Base-by-base conservation (phyloP, 2,888 invertebrate species). In the Limenitis arthemis region DNA sequence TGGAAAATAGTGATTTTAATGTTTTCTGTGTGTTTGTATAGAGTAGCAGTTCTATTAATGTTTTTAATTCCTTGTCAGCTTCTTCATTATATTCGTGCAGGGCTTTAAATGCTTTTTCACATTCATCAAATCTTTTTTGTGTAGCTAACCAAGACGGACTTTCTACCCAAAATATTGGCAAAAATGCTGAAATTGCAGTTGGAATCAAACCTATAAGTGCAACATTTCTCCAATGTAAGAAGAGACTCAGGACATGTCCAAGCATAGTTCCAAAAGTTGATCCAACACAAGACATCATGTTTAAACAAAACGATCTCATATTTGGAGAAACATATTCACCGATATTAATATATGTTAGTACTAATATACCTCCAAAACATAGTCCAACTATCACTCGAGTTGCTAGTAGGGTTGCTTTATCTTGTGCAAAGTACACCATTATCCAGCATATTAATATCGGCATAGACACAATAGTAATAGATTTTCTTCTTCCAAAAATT, bases 111-210 rank as follows among this genome's bases (percentile, higher is more conserved):
- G 55, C 43, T 8, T 6, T 6, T 20, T 47, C 47, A 34, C 61
- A 59, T 32, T 58, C 55, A 8, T 55, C 51, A 34, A 53, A 58
- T 20, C 44, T 31, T 28, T 58, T 58, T 34, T 58, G 48, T 1
- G 56, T 42, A 3, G 60, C 60, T 29, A 61, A 34, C 61, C 61
- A 61, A 5, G 48, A 47, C 5, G 61, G 58, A 36, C 60, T 60
- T 34, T 61, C 61, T 0, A 55, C 55, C 60, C 58, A 61, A 47
- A 60, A 58, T 1, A 52, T 33, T 5, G 56, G 58, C 5, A 53
- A 7, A 7, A 56, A 29, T 37, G 49, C 52, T 7, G 58, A 44
- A 7, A 56, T 30, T 11, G 38, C 29, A 9, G 61, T 30, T 5
- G 58, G 58, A n/a, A 55, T 50, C 1, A 54, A 8, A 8, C 60